These are phyloP conservation scores for Drosophila borealis DNA, from an alignment of 2,888 invertebrate species.

Conservation along the genomic window DNA sequence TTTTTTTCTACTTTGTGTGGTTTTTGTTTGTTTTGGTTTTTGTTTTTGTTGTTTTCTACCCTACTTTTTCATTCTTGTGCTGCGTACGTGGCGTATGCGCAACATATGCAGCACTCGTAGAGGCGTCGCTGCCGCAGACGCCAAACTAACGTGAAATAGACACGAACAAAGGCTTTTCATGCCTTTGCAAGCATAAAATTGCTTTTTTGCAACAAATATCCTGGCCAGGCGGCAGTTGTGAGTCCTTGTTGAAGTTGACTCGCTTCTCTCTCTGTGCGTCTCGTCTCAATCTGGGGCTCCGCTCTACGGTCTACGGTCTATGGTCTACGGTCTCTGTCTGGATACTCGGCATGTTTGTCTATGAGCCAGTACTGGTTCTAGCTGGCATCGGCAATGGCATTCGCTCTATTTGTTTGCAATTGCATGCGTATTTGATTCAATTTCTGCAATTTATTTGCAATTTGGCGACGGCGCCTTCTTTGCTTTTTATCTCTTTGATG, in stretches of 20 bases:
- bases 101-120: conserved; percentile 72
- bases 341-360: conserved; percentile 52
- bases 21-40: conserved; percentile 11
- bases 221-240: conserved; percentile 43
- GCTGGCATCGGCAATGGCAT: conserved; percentile 26
- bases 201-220: conserved; percentile 81
- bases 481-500: conserved; percentile 78
- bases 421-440: conserved; percentile 83
- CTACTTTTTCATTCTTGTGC: conserved; percentile 27
- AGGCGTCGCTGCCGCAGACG: conserved; percentile 63
- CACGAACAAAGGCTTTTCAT: conserved; percentile 82
- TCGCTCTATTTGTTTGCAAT: conserved; percentile 73
- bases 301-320: conserved; percentile 12
- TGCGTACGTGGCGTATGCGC: conserved; percentile 74
- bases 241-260: conserved; percentile 29
- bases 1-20: conserved; percentile 13
- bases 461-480: conserved; percentile 72
- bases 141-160: conserved; percentile 82
- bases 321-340: conserved; percentile 22
- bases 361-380: conserved; percentile 30
- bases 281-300: conserved; percentile 14
- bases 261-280: conserved; percentile 4
- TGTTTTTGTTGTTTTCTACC: conserved; percentile 1
- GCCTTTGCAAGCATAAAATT: conserved; percentile 82
- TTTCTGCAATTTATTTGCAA: conserved; percentile 83